Conservation (phyloP, 1,140 invertebrate genomes). For the Latrodectus geometricus region DNA sequence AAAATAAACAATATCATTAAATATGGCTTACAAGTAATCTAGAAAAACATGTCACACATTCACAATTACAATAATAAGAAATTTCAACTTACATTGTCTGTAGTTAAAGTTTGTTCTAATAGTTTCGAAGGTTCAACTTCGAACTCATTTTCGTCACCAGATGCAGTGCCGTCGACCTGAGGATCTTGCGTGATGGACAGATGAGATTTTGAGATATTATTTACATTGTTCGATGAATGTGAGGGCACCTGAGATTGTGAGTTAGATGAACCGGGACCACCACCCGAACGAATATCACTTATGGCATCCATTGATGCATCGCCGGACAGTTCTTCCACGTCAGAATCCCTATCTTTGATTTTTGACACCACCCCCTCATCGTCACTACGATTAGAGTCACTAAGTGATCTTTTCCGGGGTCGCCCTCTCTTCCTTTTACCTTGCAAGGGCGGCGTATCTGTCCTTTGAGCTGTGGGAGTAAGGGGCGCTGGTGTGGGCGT, state of each 20-base stretch:
- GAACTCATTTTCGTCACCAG: slow-evolving; percentile 45
- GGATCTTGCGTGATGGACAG: slow-evolving; percentile 39
- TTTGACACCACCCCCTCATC: slow-evolving; percentile 38
- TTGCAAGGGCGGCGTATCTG: slow-evolving; percentile 48
- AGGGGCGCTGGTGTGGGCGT: background rate
- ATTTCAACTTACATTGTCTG: slow-evolving; percentile 52
- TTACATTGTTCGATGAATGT: slow-evolving; percentile 57
- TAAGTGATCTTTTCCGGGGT: slow-evolving; percentile 38
- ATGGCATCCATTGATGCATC: slow-evolving; percentile 49
- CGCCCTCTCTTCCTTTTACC: slow-evolving; percentile 49
- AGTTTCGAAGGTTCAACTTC: slow-evolving; percentile 57
- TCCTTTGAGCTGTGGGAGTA: slow-evolving; percentile 48
- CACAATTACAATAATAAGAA: background rate
- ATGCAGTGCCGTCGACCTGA: slow-evolving; percentile 37
- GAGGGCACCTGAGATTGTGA: slow-evolving; percentile 35
- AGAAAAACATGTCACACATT: too few species aligned
- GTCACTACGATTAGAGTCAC: slow-evolving; percentile 43
- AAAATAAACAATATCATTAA: too few species aligned
- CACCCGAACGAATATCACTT: slow-evolving; percentile 51
- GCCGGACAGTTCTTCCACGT: slow-evolving; percentile 49
- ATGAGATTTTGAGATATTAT: slow-evolving; percentile 53
- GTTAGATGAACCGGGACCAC: slow-evolving; percentile 15
- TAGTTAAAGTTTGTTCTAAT: slow-evolving; percentile 57
- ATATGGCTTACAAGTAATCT: too few species aligned
- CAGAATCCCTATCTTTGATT: slow-evolving; percentile 53